phyloP scores from a whole-genome alignment of 2,113 vertebrate species.

The Gobius niger region DNA sequence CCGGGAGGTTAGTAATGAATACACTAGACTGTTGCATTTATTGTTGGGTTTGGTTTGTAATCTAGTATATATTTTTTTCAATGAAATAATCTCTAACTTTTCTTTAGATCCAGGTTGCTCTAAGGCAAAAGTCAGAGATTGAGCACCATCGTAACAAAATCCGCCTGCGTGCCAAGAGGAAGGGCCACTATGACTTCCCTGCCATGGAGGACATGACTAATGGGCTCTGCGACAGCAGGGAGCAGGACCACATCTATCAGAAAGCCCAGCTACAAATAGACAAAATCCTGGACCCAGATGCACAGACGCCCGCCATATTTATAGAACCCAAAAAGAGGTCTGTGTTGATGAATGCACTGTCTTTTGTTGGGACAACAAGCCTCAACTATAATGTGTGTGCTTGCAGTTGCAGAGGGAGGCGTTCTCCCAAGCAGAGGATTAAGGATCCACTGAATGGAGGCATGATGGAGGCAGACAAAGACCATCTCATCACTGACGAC shows the following conservation, averaged over 20 bases:
- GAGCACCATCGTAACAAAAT: conserved; percentile 99
- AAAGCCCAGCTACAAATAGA: conserved; percentile 96
- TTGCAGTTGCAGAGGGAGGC: conserved; percentile 83
- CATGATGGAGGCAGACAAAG: conserved; percentile 86
- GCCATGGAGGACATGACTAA: conserved; percentile 85
- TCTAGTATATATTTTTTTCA: neutral
- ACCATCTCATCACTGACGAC: conserved; percentile 91
- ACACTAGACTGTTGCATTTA: neutral
- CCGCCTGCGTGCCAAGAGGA: conserved; percentile 93
- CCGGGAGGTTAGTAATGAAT: conserved; percentile 82
- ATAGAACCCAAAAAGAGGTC: conserved; percentile 90
- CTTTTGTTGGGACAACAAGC: neutral
- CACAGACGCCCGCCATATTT: conserved; percentile 82
- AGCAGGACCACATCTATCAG: conserved; percentile 90
- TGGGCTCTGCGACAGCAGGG: conserved; percentile 82
- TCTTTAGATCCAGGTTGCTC: conserved; percentile 87
- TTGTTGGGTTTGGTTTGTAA: neutral
- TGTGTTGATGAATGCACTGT: neutral
- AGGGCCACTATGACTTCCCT: conserved; percentile 96
- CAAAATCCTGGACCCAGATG: conserved; percentile 92
- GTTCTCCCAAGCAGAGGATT: conserved; percentile 89
- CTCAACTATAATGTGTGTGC: conserved; percentile 6
- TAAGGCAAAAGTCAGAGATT: conserved; percentile 97
- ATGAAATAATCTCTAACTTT: neutral
- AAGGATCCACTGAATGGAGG: conserved; percentile 88